phyloP scores from a whole-genome alignment of 2,797 vertebrate genomes.

The Tolypeutes matacus region DNA sequence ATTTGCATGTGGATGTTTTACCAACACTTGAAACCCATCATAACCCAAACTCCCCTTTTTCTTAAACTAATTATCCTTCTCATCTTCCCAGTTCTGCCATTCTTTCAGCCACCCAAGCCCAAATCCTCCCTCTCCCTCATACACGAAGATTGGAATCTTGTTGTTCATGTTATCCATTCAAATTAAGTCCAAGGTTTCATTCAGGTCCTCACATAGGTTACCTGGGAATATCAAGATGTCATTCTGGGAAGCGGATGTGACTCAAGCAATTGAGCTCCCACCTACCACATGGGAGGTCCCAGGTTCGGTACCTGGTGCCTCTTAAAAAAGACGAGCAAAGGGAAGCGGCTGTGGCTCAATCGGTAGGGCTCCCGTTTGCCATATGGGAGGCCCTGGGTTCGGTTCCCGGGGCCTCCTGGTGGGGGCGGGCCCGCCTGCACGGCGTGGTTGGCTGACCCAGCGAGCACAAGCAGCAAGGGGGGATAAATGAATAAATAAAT shows the following conservation, averaged over 20 bases:
- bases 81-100: background rate
- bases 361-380: too few relatives aligned
- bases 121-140: background rate
- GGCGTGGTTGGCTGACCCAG: too few relatives aligned
- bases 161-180: background rate
- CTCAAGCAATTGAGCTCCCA: too few relatives aligned
- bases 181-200: background rate
- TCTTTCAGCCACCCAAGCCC: background rate
- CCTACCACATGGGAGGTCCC: too few relatives aligned
- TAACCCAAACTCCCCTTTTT: background rate
- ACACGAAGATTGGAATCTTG: background rate
- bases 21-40: background rate
- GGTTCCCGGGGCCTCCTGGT: too few relatives aligned
- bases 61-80: background rate
- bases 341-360: too few relatives aligned
- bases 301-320: too few relatives aligned
- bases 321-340: too few relatives aligned
- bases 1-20: background rate
- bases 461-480: too few relatives aligned
- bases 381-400: too few relatives aligned
- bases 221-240: background rate
- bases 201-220: background rate
- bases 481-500: too few relatives aligned
- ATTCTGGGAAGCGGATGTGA: background rate
- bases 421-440: too few relatives aligned